Evolutionary conservation across 1,140 invertebrate species (phyloP).

Genomic region (Adelges cooleyi): DNA sequence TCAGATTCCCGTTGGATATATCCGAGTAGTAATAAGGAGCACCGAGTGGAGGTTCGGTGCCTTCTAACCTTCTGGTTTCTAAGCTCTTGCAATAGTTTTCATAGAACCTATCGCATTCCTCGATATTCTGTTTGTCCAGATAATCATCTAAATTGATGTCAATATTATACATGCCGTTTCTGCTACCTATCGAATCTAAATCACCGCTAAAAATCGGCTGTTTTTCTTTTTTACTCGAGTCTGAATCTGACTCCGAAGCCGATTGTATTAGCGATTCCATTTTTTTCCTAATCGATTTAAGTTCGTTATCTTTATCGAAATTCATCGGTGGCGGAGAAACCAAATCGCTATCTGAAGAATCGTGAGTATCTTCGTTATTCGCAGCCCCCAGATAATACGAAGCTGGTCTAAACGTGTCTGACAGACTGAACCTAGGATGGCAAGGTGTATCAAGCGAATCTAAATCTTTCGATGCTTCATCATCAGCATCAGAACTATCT

Average conservation of each 20-base stretch:
- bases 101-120: constrained; percentile 16
- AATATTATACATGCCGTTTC: constrained; percentile 45
- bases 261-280: constrained; percentile 31
- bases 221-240: constrained; percentile 29
- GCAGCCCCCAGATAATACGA: constrained; percentile 65
- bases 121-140: constrained; percentile 35
- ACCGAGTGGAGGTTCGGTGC: constrained; percentile 32
- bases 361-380: constrained; percentile 48
- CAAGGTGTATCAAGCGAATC: constrained; percentile 53
- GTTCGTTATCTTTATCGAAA: constrained; percentile 30
- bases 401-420: constrained; percentile 72
- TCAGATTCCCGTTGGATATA: constrained; percentile 39
- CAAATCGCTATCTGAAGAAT: constrained; percentile 71
- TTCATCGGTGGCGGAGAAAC: constrained; percentile 65
- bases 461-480: constrained; percentile 67
- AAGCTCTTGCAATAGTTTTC: constrained; percentile 29
- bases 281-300: constrained; percentile 30
- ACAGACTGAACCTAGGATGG: constrained; percentile 65
- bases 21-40: constrained; percentile 83
- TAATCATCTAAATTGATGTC: constrained; percentile 45
- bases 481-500: constrained; percentile 71
- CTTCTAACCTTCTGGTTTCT: constrained; percentile 37
- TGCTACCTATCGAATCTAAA: constrained; percentile 40
- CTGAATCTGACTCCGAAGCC: constrained; percentile 34
- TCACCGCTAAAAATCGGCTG: constrained; percentile 41